Evolutionary conservation across 2,797 vertebrate genomes (phyloP), one percentile per base, ranked within the genome.

Genomic region (Cossypha polioptera): DNA sequence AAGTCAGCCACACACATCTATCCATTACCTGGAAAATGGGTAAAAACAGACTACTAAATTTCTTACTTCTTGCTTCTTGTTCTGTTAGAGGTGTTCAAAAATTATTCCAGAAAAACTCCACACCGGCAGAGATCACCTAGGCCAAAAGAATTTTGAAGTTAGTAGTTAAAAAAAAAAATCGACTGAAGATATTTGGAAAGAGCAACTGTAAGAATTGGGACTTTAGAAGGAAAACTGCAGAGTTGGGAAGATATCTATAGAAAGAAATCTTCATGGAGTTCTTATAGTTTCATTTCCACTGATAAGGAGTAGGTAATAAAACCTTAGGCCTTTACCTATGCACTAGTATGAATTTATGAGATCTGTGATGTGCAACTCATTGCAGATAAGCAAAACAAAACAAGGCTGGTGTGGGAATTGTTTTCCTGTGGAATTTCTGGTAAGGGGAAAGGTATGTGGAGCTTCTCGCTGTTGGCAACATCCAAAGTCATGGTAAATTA

Each of bases 211-310:
- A 20, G 13, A 53, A 57, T 1, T 38, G 14, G 1, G 26, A 24
- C 14, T 15, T 58, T 5, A 40, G 55, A 73, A 78, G 16, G 16
- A 73, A 84, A 67, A 58, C 9, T 53, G 9, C 21, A 43, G 7
- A 28, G 8, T 9, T 11, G 17, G 33, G 16, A 31, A 79, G 62
- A 67, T 35, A 42, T 21, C 10, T 51, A 3, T 8, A 43, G 10
- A n/a, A 71, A 3, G 5, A 80, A 66, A 54, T 40, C 15, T 86
- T 13, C 22, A 26, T 0, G 0, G 42, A 22, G 6, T 18, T 68
- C 42, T 19, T 16, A 40, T 42, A 16, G 16, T 79, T 75, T 61
- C 4, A 55, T 65, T 77, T 69, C 14, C 43, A 24, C 35, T 57
- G 28, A 53, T n/a, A 13, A 78, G 11, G 7, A 38, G 9, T 31